Percentiles rank a stretch among this genome's conserved stretches.
Evolutionary conservation across 92 coral and sea anemone genomes (phyloP).

Genomic region (Porites divaricata): DNA sequence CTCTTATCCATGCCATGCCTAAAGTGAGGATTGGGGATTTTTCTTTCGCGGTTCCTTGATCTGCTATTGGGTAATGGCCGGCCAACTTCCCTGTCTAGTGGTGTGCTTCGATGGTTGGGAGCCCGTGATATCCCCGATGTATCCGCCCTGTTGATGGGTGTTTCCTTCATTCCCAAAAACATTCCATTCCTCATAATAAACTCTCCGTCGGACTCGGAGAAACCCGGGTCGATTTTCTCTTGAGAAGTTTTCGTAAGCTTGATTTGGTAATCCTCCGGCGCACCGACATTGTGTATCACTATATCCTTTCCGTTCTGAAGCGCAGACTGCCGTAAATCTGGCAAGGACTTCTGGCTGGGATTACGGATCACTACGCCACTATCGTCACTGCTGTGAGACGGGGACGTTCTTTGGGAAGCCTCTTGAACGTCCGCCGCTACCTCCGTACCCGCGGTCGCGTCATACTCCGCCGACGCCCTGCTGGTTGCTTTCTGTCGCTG

Average conservation of each 20-base stretch:
- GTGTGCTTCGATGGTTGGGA: slow-evolving; percentile 56
- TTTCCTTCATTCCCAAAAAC: slow-evolving; percentile 2
- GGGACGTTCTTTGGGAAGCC: slow-evolving; percentile 85
- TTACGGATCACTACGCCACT: slow-evolving; percentile 97
- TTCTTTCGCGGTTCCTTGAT: slow-evolving; percentile 54
- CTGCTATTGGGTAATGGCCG: slow-evolving; percentile 39
- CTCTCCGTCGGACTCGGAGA: slow-evolving; percentile 97
- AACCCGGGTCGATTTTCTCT: slow-evolving; percentile 93
- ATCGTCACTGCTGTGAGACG: slow-evolving; percentile 96
- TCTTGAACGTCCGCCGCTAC: slow-evolving; percentile 77
- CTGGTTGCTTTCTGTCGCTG: slow-evolving; percentile 47
- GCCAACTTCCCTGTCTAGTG: slow-evolving; percentile 29
- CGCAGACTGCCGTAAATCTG: slow-evolving; percentile 53
- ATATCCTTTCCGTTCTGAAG: slow-evolving; percentile 78
- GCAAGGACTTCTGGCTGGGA: slow-evolving; percentile 79
- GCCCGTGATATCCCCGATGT: slow-evolving; percentile 11
- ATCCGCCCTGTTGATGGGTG: slow-evolving; percentile 9
- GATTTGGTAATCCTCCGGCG: slow-evolving; percentile 91
- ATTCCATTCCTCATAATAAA: slow-evolving; percentile 71
- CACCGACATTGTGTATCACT: slow-evolving; percentile 85
- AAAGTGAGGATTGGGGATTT: slow-evolving; percentile 59
- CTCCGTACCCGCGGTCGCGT: slow-evolving; percentile 65
- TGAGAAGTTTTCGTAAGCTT: slow-evolving; percentile 76
- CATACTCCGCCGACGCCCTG: slow-evolving; percentile 68
- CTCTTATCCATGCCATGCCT: slow-evolving; percentile 63